A percentile compares a stretch with the other conserved stretches of the same genome.
Conservation (phyloP, 2,888 invertebrate species). For the Erebia ligea region DNA sequence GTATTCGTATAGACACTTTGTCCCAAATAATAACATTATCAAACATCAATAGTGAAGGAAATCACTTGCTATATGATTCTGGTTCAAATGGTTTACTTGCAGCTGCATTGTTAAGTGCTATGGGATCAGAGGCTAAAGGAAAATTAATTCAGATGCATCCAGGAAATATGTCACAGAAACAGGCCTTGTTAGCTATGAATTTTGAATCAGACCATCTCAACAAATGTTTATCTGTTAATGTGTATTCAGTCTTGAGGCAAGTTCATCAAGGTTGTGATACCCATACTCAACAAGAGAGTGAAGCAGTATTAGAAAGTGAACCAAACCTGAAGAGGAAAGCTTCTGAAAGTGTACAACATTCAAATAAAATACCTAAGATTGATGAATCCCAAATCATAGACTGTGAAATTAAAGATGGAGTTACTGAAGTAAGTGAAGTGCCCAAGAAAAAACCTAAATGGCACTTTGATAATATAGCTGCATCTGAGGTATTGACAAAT, state of each 20-base stretch:
- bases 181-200: slow-evolving; percentile 91
- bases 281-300: slow-evolving; percentile 43
- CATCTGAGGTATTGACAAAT: slow-evolving; percentile 83
- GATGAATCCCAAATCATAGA: slow-evolving; percentile 37
- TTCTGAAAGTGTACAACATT: slow-evolving; percentile 46
- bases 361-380: slow-evolving; percentile 61
- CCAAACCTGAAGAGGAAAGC: slow-evolving; percentile 61
- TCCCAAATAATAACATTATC: slow-evolving; percentile 93
- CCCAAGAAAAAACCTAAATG: slow-evolving; percentile 84
- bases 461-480: slow-evolving; percentile 87
- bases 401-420: slow-evolving; percentile 37
- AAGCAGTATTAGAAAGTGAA: slow-evolving; percentile 51
- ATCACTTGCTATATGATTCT: slow-evolving; percentile 93
- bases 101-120: slow-evolving; percentile 91
- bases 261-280: slow-evolving; percentile 84
- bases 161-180: slow-evolving; percentile 91
- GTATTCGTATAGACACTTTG: slow-evolving; percentile 93
- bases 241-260: slow-evolving; percentile 88
- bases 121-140: slow-evolving; percentile 86
- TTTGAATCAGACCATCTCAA: slow-evolving; percentile 87
- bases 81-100: slow-evolving; percentile 93
- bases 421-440: slow-evolving; percentile 36
- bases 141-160: slow-evolving; percentile 90
- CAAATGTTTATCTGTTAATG: slow-evolving; percentile 89
- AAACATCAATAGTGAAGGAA: slow-evolving; percentile 91